A percentile compares a stretch with the other conserved stretches of the same genome.
These are phyloP conservation scores for Psittacus erithacus DNA, from an alignment of 2,113 vertebrate species.

Conservation along the genomic window DNA sequence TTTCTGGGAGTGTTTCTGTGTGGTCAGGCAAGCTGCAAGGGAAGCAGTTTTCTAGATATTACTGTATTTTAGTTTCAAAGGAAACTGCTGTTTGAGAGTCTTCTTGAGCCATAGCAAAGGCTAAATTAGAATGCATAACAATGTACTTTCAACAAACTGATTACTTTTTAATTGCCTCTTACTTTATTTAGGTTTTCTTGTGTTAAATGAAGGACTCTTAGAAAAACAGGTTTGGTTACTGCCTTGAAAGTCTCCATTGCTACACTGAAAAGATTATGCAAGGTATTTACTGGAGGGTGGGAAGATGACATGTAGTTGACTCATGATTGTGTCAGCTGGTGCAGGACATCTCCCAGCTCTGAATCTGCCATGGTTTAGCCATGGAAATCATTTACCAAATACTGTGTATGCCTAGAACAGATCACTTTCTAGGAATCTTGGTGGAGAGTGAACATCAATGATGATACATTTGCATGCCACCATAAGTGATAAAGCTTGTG, in stretches of 20 bases:
- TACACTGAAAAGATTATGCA: not conserved
- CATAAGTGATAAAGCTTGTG: not conserved
- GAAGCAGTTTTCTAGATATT: not conserved
- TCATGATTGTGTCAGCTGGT: not conserved
- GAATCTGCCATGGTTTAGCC: not conserved
- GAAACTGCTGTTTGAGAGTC: not conserved
- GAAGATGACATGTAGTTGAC: fast-evolving
- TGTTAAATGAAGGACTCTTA: not conserved
- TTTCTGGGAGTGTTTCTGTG: not conserved
- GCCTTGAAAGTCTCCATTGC: not conserved
- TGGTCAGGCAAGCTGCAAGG: not conserved
- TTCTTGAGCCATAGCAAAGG: not conserved
- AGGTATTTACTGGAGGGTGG: not conserved
- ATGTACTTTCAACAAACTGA: not conserved
- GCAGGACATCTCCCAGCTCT: not conserved
- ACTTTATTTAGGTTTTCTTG: constrained; percentile 6
- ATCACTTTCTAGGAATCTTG: not conserved
- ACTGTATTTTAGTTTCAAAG: not conserved
- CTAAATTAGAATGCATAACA: not conserved
- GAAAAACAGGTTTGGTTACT: constrained; percentile 7
- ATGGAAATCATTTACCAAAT: not conserved
- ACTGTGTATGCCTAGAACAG: not conserved
- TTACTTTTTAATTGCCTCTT: constrained; percentile 21
- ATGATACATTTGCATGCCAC: not conserved
- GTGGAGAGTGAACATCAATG: not conserved